Evolutionary conservation across 2,113 vertebrate genomes (phyloP).

Genomic region (Bos javanicus): DNA sequence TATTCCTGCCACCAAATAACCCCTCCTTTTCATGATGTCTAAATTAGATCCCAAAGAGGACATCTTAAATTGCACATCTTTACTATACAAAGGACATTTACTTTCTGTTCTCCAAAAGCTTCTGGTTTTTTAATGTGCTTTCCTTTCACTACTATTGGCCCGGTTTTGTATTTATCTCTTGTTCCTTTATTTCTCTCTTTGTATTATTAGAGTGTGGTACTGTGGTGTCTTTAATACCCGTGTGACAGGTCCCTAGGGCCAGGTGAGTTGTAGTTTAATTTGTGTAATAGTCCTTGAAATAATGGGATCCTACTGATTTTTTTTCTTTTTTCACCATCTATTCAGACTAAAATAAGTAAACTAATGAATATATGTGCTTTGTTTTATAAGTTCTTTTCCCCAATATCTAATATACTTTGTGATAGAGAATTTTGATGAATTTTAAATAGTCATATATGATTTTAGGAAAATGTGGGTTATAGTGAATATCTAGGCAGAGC

Average conservation of each 20-base stretch:
- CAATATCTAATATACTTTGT: background rate
- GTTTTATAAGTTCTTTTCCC: background rate
- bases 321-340: background rate
- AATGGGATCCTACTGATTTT: background rate
- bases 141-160: background rate
- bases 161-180: background rate
- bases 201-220: background rate
- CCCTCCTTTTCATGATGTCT: background rate
- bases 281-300: background rate
- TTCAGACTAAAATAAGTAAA: background rate
- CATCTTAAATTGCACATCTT: background rate
- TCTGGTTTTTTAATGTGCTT: background rate
- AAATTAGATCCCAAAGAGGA: background rate
- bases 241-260: background rate
- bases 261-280: background rate
- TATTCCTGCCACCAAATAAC: background rate
- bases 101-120: background rate
- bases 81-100: background rate
- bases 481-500: background rate
- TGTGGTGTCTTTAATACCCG: background rate
- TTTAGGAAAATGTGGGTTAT: background rate
- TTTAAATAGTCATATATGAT: background rate
- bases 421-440: background rate
- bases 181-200: background rate
- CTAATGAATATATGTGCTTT: background rate